A percentile compares a stretch with the other conserved stretches of the same genome.
These are phyloP conservation scores for Nephila pilipes DNA, from an alignment of 1,140 invertebrate genomes.

Conservation along the genomic window DNA sequence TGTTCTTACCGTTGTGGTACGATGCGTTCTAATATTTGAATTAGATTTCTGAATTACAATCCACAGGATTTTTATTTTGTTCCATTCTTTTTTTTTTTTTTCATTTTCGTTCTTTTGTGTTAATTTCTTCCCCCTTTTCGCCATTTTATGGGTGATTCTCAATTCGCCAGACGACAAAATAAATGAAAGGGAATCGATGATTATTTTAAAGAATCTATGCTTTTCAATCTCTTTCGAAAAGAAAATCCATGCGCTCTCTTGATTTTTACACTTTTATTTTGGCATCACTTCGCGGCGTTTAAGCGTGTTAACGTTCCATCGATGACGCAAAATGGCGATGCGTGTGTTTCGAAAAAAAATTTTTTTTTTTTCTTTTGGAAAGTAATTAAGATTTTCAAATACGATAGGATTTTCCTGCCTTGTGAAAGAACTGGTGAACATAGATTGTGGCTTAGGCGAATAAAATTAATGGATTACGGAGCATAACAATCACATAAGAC, in stretches of 20 bases:
- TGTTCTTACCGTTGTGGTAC: conserved; percentile 28
- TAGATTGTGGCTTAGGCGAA: conserved; percentile 30
- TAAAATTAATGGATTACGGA: conserved; percentile 31
- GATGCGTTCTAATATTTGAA: conserved; percentile 47
- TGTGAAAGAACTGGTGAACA: conserved; percentile 27
- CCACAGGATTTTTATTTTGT: conserved; percentile 33
- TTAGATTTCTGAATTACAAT: conserved; percentile 74
- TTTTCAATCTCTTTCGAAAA: conserved; percentile 35
- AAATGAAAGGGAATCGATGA: conserved; percentile 53
- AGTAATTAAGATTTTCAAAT: conserved; percentile 58
- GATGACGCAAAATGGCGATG: neutral
- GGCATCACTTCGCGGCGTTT: conserved; percentile 21
- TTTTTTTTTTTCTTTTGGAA: neutral
- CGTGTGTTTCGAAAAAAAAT: neutral
- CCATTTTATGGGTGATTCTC: conserved; percentile 38
- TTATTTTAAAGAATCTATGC: conserved; percentile 50
- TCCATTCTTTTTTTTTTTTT: neutral
- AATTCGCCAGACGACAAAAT: conserved; percentile 6
- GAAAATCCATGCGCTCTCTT: conserved; percentile 15
- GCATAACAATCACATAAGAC: conserved; percentile 27
- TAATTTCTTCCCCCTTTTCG: conserved; percentile 43
- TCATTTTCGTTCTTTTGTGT: conserved; percentile 18
- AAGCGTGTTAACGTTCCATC: conserved; percentile 39
- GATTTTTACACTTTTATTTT: conserved; percentile 14
- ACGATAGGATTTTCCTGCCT: conserved; percentile 37